Base-by-base conservation (phyloP, 2,888 invertebrate species). In the Theristus sp. region DNA sequence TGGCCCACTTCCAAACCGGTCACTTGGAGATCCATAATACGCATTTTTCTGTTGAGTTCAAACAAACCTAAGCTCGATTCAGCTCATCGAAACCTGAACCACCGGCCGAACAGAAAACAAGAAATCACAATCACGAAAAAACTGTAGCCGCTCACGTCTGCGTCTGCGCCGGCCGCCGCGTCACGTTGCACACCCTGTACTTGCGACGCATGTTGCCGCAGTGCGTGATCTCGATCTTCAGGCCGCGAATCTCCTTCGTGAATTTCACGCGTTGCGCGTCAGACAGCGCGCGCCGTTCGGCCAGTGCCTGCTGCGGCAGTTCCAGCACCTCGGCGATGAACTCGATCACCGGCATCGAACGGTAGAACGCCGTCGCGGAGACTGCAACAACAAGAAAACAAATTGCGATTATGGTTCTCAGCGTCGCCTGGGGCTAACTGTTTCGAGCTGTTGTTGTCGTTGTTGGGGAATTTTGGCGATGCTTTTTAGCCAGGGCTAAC, bases 241-340 rank as follows among this genome's bases (percentile, higher is more conserved):
- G 82, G 64, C 98, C 96, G 80, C 96, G 96, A 68, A 99, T 99
- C 82, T 99, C 98, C 81, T 99, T 99, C 68, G 98, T 98, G 79
- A 99, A 99, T 79, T 98, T 99, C 63, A 99, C 98, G 1, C 47
- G 3, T 25, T 62, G 62, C 22, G 61, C 62, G 30, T 62, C 63
- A 57, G 69, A 69, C 25, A 73, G 65, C 20, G 71, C 68, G 52
- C 70, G 67, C 25, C 72, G 61, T 56, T 73, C 73, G 38, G 67
- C 63, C 10, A 73, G 66, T 26, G 71, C 70, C 38, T 94, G 94
- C 67, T 98, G 80, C 57, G 96, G 94, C 65, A 94, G 88, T 73
- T 98, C 96, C 71, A 98, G 80, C 61, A 99, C 96, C 81, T 99
- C 98, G 79, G 96, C 96, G 90, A 99, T 93, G 76, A 99, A 99